Evolutionary conservation across 2,888 invertebrate genomes (phyloP), one percentile per base, ranked within the genome.

Genomic region (Colletes collaris): DNA sequence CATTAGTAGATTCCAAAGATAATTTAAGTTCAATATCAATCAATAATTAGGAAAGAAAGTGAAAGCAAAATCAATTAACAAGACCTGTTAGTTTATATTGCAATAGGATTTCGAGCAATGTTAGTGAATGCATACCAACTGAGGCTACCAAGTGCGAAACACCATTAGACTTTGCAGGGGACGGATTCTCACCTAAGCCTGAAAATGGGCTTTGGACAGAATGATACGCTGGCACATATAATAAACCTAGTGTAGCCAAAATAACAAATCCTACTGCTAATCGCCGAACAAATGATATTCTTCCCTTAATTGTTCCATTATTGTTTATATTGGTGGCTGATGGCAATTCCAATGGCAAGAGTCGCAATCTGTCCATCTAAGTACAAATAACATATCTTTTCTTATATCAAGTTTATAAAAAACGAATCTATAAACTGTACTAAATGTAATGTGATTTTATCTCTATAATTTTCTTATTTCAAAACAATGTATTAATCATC

Each of bases 211-310:
- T 90, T 84, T 92, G 93, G 53, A 89, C 92, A 65, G 92, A 93
- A 84, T 93, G 92, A 76, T 93, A 93, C 60, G 92, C 93, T 75
- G 93, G 93, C 64, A 93, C 91, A 84, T 93, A 93, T 6, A 93
- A 87, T 69, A 93, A 82, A 67, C 91, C 92, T 62, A 93, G 82
- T 67, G 89, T 87, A 72, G 91, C 90, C 63, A 93, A 82, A 66
- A 93, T 84, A 55, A 91, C 88, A 84, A 91, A 93, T 83, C 92
- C 91, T 76, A 93, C 70, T 56, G 89, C 89, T 65, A 93, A 80
- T 75, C 92, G 88, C 72, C 88, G 88, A 35, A 91, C 79, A 80
- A 93, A 93, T n/a, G 92, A 90, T 84, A 90, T 81, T 75, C 89
- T 92, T 68, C 89, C 89, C 82, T 90, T 91, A 66, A 79, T 76